A percentile compares a stretch with the other conserved stretches of the same genome.
Evolutionary conservation across 1,140 invertebrate genomes (phyloP).

Genomic region (Formica exsecta): DNA sequence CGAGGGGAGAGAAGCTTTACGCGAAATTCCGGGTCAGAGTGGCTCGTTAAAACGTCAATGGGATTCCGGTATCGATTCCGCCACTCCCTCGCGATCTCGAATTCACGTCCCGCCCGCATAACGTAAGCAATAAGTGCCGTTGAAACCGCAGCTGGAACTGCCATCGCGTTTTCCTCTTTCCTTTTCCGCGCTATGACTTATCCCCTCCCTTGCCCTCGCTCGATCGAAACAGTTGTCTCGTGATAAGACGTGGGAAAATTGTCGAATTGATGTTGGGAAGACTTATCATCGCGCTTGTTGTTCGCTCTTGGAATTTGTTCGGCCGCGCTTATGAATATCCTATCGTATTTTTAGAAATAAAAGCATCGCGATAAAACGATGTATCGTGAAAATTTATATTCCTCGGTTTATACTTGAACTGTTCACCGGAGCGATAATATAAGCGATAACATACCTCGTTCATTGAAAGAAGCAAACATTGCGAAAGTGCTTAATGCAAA

Average conservation of each 20-base stretch:
- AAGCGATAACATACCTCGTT: background rate
- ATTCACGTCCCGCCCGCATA: conserved; percentile 23
- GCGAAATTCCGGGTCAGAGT: conserved; percentile 12
- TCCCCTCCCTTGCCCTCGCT: background rate
- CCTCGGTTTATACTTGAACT: background rate
- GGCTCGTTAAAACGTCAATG: conserved; percentile 51
- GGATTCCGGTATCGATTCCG: conserved; percentile 58
- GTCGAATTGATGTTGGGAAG: background rate
- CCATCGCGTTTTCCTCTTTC: background rate
- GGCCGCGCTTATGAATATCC: background rate
- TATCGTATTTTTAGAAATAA: background rate
- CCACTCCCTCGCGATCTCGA: conserved; percentile 23
- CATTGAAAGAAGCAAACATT: background rate
- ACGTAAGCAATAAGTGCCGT: conserved; percentile 48
- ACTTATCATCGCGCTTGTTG: conserved; percentile 4
- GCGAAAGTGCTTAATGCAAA: background rate
- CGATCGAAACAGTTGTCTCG: background rate
- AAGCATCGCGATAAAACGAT: background rate
- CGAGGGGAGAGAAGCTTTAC: background rate
- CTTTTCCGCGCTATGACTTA: background rate
- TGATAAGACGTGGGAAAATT: background rate
- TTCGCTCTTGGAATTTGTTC: background rate
- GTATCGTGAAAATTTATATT: conserved; percentile 26
- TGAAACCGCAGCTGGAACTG: conserved; percentile 14
- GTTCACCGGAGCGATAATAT: background rate